Percentiles rank a stretch among this genome's conserved stretches.
These are phyloP conservation scores for Nannoperca obscura DNA, from an alignment of 2,797 vertebrate species.

Conservation along the genomic window DNA sequence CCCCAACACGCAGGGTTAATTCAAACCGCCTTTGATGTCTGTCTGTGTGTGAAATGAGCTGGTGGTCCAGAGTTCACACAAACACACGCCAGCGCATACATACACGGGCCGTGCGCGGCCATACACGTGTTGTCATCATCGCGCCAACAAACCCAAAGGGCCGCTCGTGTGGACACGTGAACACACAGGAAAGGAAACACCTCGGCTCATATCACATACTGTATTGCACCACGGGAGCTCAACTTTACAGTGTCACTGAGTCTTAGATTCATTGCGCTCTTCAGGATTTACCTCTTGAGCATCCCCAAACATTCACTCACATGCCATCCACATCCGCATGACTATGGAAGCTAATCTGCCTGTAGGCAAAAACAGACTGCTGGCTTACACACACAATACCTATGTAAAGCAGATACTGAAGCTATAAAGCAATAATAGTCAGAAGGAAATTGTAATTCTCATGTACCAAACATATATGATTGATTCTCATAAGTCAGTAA, in stretches of 20 bases:
- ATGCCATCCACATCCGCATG: constrained; percentile 64
- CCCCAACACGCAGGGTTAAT: constrained; percentile 84
- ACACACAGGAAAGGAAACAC: constrained; percentile 20
- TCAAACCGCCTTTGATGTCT: constrained; percentile 86
- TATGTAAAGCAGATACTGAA: constrained; percentile 67
- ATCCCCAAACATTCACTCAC: constrained; percentile 64
- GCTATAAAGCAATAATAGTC: constrained; percentile 43
- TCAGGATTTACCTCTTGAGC: constrained; percentile 68
- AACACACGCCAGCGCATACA: constrained; percentile 48
- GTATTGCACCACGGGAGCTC: constrained; percentile 27
- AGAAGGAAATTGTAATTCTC: constrained; percentile 37
- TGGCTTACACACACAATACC: constrained; percentile 65
- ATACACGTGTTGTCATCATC: constrained; percentile 37
- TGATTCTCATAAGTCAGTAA: constrained; percentile 15
- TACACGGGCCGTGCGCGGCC: background rate
- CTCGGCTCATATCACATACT: constrained; percentile 31
- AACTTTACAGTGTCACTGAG: constrained; percentile 49
- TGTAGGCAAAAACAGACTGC: constrained; percentile 65
- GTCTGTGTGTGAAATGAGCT: constrained; percentile 86
- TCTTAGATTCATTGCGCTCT: constrained; percentile 61
- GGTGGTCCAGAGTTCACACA: constrained; percentile 77
- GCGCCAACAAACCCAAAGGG: constrained; percentile 25
- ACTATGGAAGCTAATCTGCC: constrained; percentile 78
- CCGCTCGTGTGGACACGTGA: constrained; percentile 33
- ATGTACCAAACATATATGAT: constrained; percentile 31